These are phyloP conservation scores for Anarsia innoxiella DNA, from an alignment of 2,888 invertebrate genomes.

Conservation along the genomic window DNA sequence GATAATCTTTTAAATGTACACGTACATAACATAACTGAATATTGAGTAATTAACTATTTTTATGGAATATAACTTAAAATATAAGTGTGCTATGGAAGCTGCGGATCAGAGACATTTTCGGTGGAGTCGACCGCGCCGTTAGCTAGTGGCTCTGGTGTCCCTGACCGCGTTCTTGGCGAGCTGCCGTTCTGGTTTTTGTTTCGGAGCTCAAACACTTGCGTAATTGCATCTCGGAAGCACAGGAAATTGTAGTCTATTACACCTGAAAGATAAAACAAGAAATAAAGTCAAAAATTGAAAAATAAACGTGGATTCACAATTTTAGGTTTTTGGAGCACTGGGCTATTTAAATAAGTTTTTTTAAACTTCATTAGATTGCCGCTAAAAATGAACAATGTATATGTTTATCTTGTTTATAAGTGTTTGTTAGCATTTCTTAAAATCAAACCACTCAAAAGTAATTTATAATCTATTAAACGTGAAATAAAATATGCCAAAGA, in stretches of 20 bases:
- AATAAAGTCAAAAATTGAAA: too few relatives aligned
- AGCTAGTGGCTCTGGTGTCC: conserved; percentile 43
- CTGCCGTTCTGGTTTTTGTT: conserved; percentile 78
- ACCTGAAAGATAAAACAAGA: conserved; percentile 77
- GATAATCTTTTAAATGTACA: too few relatives aligned
- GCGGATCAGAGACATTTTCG: conserved; percentile 47
- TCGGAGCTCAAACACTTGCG: conserved; percentile 93
- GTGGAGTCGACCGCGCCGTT: conserved; percentile 56
- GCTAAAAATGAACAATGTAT: too few relatives aligned
- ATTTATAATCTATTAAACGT: too few relatives aligned
- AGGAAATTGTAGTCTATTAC: conserved; percentile 99
- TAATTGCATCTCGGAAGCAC: conserved; percentile 97
- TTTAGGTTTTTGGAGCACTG: too few relatives aligned
- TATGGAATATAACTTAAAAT: background rate
- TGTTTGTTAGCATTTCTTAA: too few relatives aligned
- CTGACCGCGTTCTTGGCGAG: conserved; percentile 32
- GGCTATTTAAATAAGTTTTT: too few relatives aligned
- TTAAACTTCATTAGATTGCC: too few relatives aligned
- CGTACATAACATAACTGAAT: conserved; percentile 11
- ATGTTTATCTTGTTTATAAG: too few relatives aligned
- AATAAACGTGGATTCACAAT: too few relatives aligned
- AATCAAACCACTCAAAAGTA: too few relatives aligned
- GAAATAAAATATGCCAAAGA: too few relatives aligned
- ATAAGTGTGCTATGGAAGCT: conserved; percentile 45
- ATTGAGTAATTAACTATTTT: background rate